Conservation (phyloP, 2,888 invertebrate genomes). For the Ophion costatus region DNA sequence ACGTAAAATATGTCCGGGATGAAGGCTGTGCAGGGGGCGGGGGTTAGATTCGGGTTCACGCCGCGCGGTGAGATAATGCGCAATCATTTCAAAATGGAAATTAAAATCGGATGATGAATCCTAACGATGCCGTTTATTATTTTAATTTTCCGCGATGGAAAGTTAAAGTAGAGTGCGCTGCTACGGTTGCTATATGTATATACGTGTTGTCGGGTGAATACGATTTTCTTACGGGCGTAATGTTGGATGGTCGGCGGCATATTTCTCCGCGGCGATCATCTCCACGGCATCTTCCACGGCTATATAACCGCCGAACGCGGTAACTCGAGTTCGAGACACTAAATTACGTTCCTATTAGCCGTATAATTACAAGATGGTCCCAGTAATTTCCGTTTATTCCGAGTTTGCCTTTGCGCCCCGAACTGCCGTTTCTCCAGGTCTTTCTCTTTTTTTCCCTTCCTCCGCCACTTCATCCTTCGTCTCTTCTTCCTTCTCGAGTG, state of each 20-base stretch:
- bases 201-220: constrained; percentile 29
- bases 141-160: constrained; percentile 82
- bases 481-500: constrained; percentile 7
- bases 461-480: background rate
- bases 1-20: constrained; percentile 7
- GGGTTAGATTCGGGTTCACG: constrained; percentile 80
- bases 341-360: constrained; percentile 84
- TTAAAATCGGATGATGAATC: constrained; percentile 84
- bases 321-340: constrained; percentile 83
- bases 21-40: constrained; percentile 12
- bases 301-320: constrained; percentile 68
- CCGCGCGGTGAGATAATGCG: constrained; percentile 81
- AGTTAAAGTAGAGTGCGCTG: constrained; percentile 16
- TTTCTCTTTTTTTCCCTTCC: background rate
- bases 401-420: constrained; percentile 62
- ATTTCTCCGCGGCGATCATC: constrained; percentile 69
- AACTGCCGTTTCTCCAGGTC: constrained; percentile 37
- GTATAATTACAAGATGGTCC: constrained; percentile 84
- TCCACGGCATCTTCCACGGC: constrained; percentile 9
- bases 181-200: background rate
- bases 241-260: constrained; percentile 34
- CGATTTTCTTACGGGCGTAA: constrained; percentile 55
- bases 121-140: constrained; percentile 84
- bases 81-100: constrained; percentile 84
- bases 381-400: constrained; percentile 83